phyloP scores from a whole-genome alignment of 2,888 invertebrate species.

The Leucozona laternaria region DNA sequence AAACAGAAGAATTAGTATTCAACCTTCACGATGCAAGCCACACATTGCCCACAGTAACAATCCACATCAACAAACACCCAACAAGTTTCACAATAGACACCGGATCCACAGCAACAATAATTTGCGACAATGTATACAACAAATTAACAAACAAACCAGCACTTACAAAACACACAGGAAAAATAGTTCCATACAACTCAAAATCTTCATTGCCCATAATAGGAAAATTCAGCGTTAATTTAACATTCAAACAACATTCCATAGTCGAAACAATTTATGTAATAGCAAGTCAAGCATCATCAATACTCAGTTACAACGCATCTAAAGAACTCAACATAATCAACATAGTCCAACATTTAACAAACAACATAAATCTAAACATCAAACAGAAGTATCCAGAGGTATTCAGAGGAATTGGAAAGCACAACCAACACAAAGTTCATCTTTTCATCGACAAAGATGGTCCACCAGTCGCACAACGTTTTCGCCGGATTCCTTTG shows the following conservation, averaged over 20 bases:
- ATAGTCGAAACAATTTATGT: neutral
- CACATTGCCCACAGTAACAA: neutral
- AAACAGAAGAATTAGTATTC: too few species aligned
- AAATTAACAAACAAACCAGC: neutral
- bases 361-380: neutral
- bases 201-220: neutral
- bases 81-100: constrained; percentile 12
- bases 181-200: neutral
- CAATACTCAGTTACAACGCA: neutral
- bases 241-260: constrained; percentile 10
- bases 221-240: neutral
- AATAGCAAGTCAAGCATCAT: neutral
- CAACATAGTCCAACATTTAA: neutral
- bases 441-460: neutral
- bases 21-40: too few species aligned
- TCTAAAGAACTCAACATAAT: neutral
- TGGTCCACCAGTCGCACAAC: neutral
- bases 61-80: neutral
- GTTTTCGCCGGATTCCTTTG: too few species aligned
- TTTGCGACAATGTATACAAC: neutral
- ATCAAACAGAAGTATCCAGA: neutral
- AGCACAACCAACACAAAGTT: neutral
- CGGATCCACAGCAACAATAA: neutral
- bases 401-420: too few species aligned
- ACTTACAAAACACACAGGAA: neutral